Evolutionary conservation across 2,888 invertebrate genomes (phyloP).

Genomic region (Euplagia quadripunctaria): DNA sequence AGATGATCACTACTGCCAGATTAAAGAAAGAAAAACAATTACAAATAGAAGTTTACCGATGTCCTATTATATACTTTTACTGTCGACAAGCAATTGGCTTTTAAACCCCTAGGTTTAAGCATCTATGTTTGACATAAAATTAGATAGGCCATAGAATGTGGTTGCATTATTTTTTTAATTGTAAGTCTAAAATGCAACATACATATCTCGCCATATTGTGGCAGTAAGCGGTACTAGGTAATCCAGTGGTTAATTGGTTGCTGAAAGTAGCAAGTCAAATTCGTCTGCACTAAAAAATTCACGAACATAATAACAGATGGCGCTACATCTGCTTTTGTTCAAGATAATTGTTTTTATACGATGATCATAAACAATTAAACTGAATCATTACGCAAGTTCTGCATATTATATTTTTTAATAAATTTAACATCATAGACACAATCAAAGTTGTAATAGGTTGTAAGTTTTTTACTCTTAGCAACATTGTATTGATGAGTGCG

Average conservation of each 20-base stretch:
- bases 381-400: conserved; percentile 6
- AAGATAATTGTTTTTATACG: conserved; percentile 7
- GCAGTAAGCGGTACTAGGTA: conserved; percentile 32
- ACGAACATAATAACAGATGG: conserved; percentile 36
- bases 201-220: conserved; percentile 27
- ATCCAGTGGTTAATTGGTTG: background rate
- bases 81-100: no score
- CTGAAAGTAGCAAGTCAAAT: background rate
- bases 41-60: no score
- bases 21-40: no score
- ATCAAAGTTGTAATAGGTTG: conserved; percentile 7
- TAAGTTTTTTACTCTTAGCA: conserved; percentile 26
- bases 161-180: background rate
- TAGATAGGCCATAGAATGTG: background rate
- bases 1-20: no score
- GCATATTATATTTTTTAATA: conserved; percentile 24
- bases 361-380: background rate
- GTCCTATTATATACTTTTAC: no score
- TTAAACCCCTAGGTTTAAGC: no score
- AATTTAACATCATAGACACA: conserved; percentile 18
- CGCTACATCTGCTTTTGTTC: conserved; percentile 4
- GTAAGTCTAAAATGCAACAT: background rate
- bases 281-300: conserved; percentile 22
- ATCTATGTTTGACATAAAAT: background rate
- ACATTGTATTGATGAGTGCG: conserved; percentile 36